Percentiles rank a stretch among this genome's conserved stretches.
These are phyloP conservation scores for Dolichotis patagonum DNA, from an alignment of 2,113 vertebrate genomes.

Conservation along the genomic window DNA sequence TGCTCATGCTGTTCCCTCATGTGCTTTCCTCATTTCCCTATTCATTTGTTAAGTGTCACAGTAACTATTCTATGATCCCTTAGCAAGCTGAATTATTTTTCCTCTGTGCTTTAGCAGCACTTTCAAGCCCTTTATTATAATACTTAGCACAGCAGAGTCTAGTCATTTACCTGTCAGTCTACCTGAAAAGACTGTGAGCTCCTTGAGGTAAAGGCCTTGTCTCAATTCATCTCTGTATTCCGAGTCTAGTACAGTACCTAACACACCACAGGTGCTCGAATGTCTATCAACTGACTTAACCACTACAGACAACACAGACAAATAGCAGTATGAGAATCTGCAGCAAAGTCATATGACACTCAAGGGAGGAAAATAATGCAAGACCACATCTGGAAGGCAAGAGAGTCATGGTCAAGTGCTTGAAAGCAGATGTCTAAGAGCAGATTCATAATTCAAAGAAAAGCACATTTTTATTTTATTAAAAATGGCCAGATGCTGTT, in stretches of 20 bases:
- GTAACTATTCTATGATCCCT: neutral
- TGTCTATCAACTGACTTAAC: constrained; percentile 62
- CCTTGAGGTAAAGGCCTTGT: constrained; percentile 71
- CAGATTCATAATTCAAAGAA: constrained; percentile 66
- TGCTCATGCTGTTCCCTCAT: neutral
- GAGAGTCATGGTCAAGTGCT: constrained; percentile 38
- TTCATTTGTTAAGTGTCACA: neutral
- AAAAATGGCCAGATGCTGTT: constrained; percentile 61
- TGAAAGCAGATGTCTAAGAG: constrained; percentile 48
- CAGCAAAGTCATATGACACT: constrained; percentile 7
- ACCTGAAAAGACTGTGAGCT: constrained; percentile 68
- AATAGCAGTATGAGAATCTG: constrained; percentile 7
- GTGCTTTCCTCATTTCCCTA: neutral
- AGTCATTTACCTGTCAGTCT: constrained; percentile 73
- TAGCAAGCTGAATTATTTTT: neutral
- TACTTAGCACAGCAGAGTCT: constrained; percentile 17
- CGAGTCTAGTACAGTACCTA: constrained; percentile 74
- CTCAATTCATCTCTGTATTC: constrained; percentile 72
- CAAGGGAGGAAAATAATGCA: constrained; percentile 40
- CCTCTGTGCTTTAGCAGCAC: constrained; percentile 13
- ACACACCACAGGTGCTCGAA: constrained; percentile 72
- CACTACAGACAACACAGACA: constrained; percentile 65
- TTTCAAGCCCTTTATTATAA: constrained; percentile 34
- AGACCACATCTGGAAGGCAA: constrained; percentile 31
- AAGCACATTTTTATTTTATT: constrained; percentile 54